phyloP scores from a whole-genome alignment of 2,797 vertebrate species.

The Phoeniculus purpureus region DNA sequence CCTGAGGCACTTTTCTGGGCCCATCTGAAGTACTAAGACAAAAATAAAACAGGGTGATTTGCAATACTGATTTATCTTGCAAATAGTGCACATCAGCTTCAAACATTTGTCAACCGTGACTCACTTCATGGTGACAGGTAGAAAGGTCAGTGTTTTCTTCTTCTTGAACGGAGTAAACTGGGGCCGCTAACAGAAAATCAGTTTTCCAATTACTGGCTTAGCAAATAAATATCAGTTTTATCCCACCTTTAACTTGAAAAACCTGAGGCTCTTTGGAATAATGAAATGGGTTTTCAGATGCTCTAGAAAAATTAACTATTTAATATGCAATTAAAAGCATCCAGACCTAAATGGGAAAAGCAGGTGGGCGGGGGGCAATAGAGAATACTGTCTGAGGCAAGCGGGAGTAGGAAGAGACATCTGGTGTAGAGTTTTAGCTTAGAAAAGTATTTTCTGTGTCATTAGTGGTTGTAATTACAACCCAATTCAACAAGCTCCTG shows the following conservation, averaged over 20 bases:
- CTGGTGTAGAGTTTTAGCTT: not conserved
- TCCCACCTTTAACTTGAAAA: not conserved
- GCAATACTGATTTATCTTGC: slow-evolving; percentile 5
- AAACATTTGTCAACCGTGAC: not conserved
- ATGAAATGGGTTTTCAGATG: not conserved
- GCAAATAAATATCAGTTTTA: not conserved
- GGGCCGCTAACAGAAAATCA: slow-evolving; percentile 13
- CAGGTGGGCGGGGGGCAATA: not conserved
- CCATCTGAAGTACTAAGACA: not conserved
- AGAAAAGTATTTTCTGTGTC: not conserved
- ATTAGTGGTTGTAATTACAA: not conserved
- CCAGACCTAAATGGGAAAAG: not conserved
- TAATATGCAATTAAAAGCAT: not conserved
- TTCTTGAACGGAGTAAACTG: not conserved
- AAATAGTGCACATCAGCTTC: not conserved
- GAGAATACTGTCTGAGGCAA: not conserved
- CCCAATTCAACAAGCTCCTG: not conserved
- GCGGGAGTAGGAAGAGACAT: not conserved
- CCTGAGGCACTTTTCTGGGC: not conserved
- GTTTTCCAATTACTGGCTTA: not conserved
- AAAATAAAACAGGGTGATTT: not conserved
- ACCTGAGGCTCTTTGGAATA: not conserved
- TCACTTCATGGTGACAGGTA: slow-evolving; percentile 1
- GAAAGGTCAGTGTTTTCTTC: slow-evolving; percentile 42
- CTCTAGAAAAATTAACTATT: not conserved